A percentile compares a stretch with the other conserved stretches of the same genome.
These are phyloP conservation scores for Drosophila pseudotalamancana DNA, from an alignment of 2,888 invertebrate genomes.

Conservation along the genomic window DNA sequence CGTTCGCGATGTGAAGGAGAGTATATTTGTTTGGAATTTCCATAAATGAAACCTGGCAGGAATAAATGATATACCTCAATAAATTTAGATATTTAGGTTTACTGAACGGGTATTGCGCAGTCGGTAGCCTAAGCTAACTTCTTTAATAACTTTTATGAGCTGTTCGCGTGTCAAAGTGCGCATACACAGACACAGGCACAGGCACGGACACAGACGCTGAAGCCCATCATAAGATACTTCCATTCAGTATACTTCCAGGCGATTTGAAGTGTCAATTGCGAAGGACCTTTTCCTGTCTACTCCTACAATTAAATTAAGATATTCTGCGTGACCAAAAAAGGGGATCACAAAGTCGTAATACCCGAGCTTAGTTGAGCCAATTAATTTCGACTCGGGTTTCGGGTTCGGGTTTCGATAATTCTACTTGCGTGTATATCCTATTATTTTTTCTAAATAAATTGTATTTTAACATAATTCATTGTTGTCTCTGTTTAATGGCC, in stretches of 20 bases:
- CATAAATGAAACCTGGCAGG: no score
- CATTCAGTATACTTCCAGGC: conserved; percentile 24
- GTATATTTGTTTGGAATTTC: neutral
- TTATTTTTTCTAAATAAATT: neutral
- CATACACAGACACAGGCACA: no score
- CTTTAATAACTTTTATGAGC: conserved; percentile 60
- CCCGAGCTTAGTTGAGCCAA: conserved; percentile 19
- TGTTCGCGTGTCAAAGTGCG: conserved; percentile 50
- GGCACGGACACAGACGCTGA: conserved; percentile 6
- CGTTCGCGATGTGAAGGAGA: neutral
- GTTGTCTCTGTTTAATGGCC: conserved; percentile 44
- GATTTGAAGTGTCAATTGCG: conserved; percentile 25
- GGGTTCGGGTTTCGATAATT: conserved; percentile 5
- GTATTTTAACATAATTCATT: conserved; percentile 17
- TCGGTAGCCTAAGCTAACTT: conserved; percentile 16
- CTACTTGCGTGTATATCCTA: conserved; percentile 25
- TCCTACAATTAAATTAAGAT: conserved; percentile 51
- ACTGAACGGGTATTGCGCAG: neutral
- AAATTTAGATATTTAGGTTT: neutral
- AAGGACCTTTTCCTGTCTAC: neutral
- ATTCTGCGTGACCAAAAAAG: conserved; percentile 37
- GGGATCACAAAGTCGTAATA: conserved; percentile 23
- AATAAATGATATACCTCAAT: no score
- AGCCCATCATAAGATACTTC: conserved; percentile 19
- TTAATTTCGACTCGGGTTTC: conserved; percentile 33